Evolutionary conservation across 2,888 invertebrate species (phyloP), one percentile per base, ranked within the genome.

Genomic region (Ditula angustiorana): DNA sequence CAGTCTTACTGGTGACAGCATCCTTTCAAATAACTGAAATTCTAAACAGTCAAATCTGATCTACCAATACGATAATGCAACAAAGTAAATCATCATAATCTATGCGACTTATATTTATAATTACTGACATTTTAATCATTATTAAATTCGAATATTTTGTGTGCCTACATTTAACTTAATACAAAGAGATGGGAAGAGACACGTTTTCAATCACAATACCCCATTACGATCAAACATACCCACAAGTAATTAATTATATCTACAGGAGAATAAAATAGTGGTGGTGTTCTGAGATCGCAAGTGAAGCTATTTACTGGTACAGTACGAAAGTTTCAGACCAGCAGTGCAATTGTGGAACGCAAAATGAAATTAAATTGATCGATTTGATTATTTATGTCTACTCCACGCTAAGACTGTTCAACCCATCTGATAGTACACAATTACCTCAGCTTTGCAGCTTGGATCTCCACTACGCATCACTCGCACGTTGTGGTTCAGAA

Each of bases 201-300:
- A 50, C 30, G 28, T 35, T 41, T 23, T 30, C 37, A 33, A 62
- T 62, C 49, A 57, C 57, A 46, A 61, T 11, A 60, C 28, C 10
- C 33, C n/a, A 33, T 28, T 46, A n/a, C 33, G 46, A 30, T 35
- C 60, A 60, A 28, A 52, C 44, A 30, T 30, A 56, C 11, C 44
- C n/a, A 30, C 35, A 44, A 46, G 26, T 46, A 46, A 57, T 28
- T 21, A 44, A 44, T 37, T 37, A 37, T 26, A 24, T 44, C 44
- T 57, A 30, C n/a, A 13, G 28, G 30, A 57, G 44, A 53, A 53
- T 41, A 19, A 56, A 58, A 35, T 46, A 47, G 35, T 47, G 23
- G 30, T 56, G 67, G 61, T 59, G 63, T 41, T 35, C 58, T 67
- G 73, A 72, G 74, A 72, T 74, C 72, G 67, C 61, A 60, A 46